These are phyloP conservation scores for Zaprionus inermis DNA, from an alignment of 1,140 invertebrate genomes.

Conservation along the genomic window DNA sequence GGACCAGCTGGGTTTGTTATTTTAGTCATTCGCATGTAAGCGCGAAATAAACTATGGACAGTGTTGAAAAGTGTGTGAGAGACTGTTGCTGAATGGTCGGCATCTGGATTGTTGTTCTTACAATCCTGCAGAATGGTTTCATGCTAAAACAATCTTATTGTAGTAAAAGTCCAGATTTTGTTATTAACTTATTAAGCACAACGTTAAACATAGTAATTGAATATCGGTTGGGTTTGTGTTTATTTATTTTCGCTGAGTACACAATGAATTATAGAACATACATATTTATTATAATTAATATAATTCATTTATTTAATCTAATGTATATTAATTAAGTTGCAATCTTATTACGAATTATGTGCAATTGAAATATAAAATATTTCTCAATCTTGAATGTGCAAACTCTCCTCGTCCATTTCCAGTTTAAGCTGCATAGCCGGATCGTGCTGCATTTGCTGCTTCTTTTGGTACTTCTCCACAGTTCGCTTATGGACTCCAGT, in stretches of 20 bases:
- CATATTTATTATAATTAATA: no score
- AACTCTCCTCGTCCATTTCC: conserved; percentile 68
- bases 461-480: conserved; percentile 84
- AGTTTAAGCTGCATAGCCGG: conserved; percentile 60
- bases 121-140: neutral
- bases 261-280: neutral
- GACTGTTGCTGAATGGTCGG: neutral
- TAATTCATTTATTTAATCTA: conserved; percentile 14
- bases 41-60: neutral
- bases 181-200: neutral
- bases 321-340: conserved; percentile 29
- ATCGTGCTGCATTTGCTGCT: conserved; percentile 85
- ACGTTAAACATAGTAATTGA: neutral
- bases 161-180: neutral
- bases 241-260: conserved; percentile 2
- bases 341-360: conserved; percentile 20
- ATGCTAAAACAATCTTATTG: neutral
- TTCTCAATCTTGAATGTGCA: conserved; percentile 59
- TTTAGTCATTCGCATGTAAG: conserved; percentile 24
- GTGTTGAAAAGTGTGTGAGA: conserved; percentile 18
- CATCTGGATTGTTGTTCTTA: neutral
- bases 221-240: neutral
- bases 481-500: conserved; percentile 70
- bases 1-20: conserved; percentile 22
- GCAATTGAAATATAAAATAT: conserved; percentile 5